Percentiles rank a stretch among this genome's conserved stretches.
phyloP scores from a whole-genome alignment of 2,888 invertebrate genomes.

The Sinohyriopsis cumingii region DNA sequence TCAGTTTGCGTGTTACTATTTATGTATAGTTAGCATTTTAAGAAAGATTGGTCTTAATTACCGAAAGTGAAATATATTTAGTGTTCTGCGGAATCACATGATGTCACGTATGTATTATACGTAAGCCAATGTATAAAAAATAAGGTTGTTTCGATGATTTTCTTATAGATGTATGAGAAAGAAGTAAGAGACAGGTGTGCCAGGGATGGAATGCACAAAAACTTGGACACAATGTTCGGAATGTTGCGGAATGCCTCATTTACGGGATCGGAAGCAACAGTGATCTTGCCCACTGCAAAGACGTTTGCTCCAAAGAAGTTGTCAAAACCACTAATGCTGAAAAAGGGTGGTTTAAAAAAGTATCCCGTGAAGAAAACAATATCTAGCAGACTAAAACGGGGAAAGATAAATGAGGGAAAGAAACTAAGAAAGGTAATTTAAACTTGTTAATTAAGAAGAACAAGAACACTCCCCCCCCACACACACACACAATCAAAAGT shows the following conservation, averaged over 20 bases:
- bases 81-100: too few relatives aligned
- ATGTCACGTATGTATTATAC: background rate
- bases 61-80: too few relatives aligned
- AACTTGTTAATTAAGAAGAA: background rate
- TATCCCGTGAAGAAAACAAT: slow-evolving; percentile 3
- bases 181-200: slow-evolving; percentile 46
- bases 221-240: slow-evolving; percentile 48
- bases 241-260: slow-evolving; percentile 29
- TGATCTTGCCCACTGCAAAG: background rate
- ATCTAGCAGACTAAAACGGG: background rate
- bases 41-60: too few relatives aligned
- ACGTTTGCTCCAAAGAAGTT: slow-evolving; percentile 7
- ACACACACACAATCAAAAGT: background rate
- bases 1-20: too few relatives aligned
- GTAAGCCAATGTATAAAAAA: background rate
- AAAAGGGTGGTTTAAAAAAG: slow-evolving; percentile 5
- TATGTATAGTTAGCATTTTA: too few relatives aligned
- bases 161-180: slow-evolving; percentile 45
- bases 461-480: too few relatives aligned
- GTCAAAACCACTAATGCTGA: background rate
- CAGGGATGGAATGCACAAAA: slow-evolving; percentile 36
- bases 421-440: slow-evolving; percentile 1
- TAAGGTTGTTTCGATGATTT: background rate
- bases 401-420: slow-evolving; percentile 1
- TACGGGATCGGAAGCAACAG: slow-evolving; percentile 3